Percentiles rank a stretch among this genome's conserved stretches.
Conservation (phyloP, 1,140 invertebrate species). For the Saccostrea echinata region DNA sequence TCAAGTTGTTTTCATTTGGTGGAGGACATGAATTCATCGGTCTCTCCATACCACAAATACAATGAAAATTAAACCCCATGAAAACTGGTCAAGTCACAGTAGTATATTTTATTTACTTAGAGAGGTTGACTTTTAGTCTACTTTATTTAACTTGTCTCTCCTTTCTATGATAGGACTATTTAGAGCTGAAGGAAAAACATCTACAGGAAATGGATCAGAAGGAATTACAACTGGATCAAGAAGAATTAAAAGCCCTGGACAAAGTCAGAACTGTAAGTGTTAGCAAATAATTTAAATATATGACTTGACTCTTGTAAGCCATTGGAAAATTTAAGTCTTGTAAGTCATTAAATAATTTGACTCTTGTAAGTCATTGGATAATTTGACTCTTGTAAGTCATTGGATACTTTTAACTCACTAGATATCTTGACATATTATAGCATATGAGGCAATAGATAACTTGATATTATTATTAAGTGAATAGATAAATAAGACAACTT, state of each 20-base stretch:
- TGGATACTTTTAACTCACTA: too few relatives aligned
- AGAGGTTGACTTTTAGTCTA: not conserved
- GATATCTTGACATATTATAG: too few relatives aligned
- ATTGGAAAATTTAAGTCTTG: not conserved
- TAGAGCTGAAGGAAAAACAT: slow-evolving; percentile 66
- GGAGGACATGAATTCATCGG: too few relatives aligned
- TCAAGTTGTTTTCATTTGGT: too few relatives aligned
- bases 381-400: too few relatives aligned
- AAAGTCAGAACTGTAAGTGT: slow-evolving; percentile 68
- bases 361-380: too few relatives aligned
- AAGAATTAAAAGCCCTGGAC: slow-evolving; percentile 69
- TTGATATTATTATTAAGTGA: too few relatives aligned
- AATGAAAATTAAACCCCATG: too few relatives aligned
- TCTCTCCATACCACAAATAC: too few relatives aligned
- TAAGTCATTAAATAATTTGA: too few relatives aligned
- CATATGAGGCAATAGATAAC: too few relatives aligned
- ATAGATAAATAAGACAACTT: too few relatives aligned
- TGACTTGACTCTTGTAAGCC: not conserved
- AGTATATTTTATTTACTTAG: not conserved
- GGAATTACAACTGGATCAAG: slow-evolving; percentile 66
- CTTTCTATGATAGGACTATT: not conserved
- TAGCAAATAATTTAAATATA: not conserved
- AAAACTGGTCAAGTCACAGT: not conserved
- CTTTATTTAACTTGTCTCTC: not conserved
- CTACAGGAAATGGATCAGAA: slow-evolving; percentile 66